Percentiles rank a stretch among this genome's conserved stretches.
Evolutionary conservation across 2,797 vertebrate genomes (phyloP).

Genomic region (Fundulus diaphanus): DNA sequence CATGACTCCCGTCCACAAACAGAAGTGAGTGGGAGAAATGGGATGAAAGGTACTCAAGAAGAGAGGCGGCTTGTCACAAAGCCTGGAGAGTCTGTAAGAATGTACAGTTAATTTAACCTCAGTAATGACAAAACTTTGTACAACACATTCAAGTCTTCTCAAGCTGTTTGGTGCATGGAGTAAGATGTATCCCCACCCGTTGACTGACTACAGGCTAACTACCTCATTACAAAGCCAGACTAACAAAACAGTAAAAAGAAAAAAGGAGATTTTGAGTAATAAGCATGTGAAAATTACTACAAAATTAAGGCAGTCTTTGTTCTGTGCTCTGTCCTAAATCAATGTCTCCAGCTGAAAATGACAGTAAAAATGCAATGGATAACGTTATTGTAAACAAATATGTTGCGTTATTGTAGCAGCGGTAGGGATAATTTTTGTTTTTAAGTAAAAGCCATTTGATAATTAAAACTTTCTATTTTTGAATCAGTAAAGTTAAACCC

Average conservation of each 20-base stretch:
- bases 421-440: neutral
- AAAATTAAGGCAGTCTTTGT: too few species aligned
- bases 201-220: too few species aligned
- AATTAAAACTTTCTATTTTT: too few species aligned
- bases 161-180: neutral
- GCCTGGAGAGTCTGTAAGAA: conserved; percentile 44
- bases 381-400: too few species aligned
- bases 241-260: neutral
- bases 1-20: conserved; percentile 45
- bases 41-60: conserved; percentile 58
- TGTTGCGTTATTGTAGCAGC: neutral
- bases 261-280: too few species aligned
- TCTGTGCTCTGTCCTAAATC: too few species aligned
- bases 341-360: too few species aligned
- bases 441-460: too few species aligned
- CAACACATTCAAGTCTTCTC: neutral
- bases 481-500: too few species aligned
- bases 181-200: neutral
- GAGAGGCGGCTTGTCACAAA: conserved; percentile 45
- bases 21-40: conserved; percentile 34
- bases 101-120: conserved; percentile 11
- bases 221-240: neutral
- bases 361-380: too few species aligned
- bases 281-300: too few species aligned
- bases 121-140: neutral